Evolutionary conservation across 1,140 invertebrate species (phyloP), one percentile per base, ranked within the genome.

Genomic region (Sitobion miscanthi): DNA sequence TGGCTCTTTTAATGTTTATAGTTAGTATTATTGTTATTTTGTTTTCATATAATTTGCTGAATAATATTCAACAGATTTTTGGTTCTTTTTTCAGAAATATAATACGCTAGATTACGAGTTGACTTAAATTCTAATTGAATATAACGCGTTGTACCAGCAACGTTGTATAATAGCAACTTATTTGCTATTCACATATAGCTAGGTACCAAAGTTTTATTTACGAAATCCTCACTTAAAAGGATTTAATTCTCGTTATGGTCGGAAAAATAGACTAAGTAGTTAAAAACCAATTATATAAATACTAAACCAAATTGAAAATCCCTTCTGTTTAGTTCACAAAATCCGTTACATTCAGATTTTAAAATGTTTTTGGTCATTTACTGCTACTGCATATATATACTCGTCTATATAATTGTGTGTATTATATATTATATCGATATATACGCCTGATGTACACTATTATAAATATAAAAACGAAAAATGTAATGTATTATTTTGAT

Each of bases 251-350:
- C 57, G 90, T 69, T 91, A 91, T 69, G 90, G n/a, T 54, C 14
- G 89, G 38, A 42, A 91, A 69, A 69, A 47, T 69, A 91, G 49
- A 52, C 49, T 91, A 91, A 91, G 90, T 47, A 91, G 57, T 91
- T 91, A 91, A 91, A 91, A 91, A 91, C 90, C 90, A 91, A 91
- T 91, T 91, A 91, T 47, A 91, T 91, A 45, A 91, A 91, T n/a
- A 42, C 57, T 17, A 62, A 47, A 45, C 38, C 42, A 45, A 47
- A 91, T 69, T 45, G 90, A 62, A 91, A 91, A 42, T 91, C 57
- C 57, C 17, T 77, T 91, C 54, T 17, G 49, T 35, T 42, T 42
- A 57, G n/a, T 38, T 54, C 8, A 90, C 88, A 25, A 54, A 90
- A 52, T 25, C 23, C 88, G 49, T 90, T 57, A 57, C 25, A 20